These are phyloP conservation scores for Stenichneumon culpator DNA, from an alignment of 2,888 invertebrate genomes.

Conservation along the genomic window DNA sequence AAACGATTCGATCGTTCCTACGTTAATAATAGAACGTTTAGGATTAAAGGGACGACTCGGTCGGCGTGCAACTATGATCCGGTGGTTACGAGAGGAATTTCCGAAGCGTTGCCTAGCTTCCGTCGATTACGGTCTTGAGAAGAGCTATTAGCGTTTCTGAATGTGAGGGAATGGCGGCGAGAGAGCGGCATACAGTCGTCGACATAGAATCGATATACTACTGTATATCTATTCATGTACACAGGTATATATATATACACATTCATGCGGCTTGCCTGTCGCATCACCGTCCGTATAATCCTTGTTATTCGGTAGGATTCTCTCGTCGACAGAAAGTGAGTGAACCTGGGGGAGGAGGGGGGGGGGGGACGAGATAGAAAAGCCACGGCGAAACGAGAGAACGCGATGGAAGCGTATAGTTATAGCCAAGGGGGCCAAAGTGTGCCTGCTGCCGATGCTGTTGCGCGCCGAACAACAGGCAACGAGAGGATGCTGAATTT, in stretches of 20 bases:
- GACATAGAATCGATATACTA: slow-evolving; percentile 23
- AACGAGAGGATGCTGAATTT: slow-evolving; percentile 73
- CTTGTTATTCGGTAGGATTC: slow-evolving; percentile 74
- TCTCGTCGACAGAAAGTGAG: slow-evolving; percentile 73
- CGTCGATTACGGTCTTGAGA: slow-evolving; percentile 57
- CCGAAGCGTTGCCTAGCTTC: slow-evolving; percentile 58
- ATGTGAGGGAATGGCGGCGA: neutral
- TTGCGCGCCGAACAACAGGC: slow-evolving; percentile 33
- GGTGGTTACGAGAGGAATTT: slow-evolving; percentile 55
- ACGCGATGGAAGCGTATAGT: slow-evolving; percentile 37
- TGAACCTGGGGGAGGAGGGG: slow-evolving; percentile 60
- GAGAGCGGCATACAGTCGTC: neutral
- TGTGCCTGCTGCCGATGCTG: slow-evolving; percentile 38
- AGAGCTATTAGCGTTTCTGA: slow-evolving; percentile 55
- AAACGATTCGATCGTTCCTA: slow-evolving; percentile 47
- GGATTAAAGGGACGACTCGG: slow-evolving; percentile 44
- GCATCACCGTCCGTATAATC: slow-evolving; percentile 68
- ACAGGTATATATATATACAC: slow-evolving; percentile 17
- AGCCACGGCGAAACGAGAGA: slow-evolving; percentile 26
- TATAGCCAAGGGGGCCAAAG: slow-evolving; percentile 16
- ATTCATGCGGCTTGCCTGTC: neutral
- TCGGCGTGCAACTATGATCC: slow-evolving; percentile 35
- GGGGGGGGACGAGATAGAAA: slow-evolving; percentile 43
- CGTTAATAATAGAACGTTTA: slow-evolving; percentile 48
- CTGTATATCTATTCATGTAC: neutral